Evolutionary conservation across 2,888 invertebrate genomes (phyloP), one percentile per base, ranked within the genome.

Genomic region (Drosophila mettleri): DNA sequence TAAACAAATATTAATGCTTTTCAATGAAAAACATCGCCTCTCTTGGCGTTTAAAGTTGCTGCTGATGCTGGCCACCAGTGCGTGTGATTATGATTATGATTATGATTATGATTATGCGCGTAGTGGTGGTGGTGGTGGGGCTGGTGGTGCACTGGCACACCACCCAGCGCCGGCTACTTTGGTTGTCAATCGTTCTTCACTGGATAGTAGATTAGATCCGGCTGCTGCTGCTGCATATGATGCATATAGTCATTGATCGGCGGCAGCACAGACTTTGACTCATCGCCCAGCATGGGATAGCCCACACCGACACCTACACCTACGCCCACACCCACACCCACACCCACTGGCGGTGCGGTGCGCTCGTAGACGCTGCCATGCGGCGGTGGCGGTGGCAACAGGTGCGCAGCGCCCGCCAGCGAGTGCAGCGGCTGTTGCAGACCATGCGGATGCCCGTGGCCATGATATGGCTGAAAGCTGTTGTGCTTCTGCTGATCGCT

Each of bases 171-270:
- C 46, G 71, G 82, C 79, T 91, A 89, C 84, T 91, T 91, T 84
- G 90, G 81, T 80, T 91, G 90, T 90, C 90, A 91, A 80, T 92
- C 92, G 68, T 92, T 92, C 74, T 92, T 92, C 83, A 91, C 92
- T 81, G 92, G 87, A 82, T 92, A 92, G 71, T 92, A 92, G 77
- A 91, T 89, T 61, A 91, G 86, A 77, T 92, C 91, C 57, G 91
- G 89, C 69, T 92, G 92, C 57, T 88, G 92, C 57, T 88, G 87
- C 46, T 90, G 90, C 79, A 90, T 90, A 78, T 91, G 91, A 78
- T 91, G 91, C 91, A 92, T 91, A 31, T 92, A 92, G 48, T 92
- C 92, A 65, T 90, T 90, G 55, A 92, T 90, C 18, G 92, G 92
- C 36, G 92, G 92, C 78, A 92, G 70, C 69, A 91, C 90, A 0